phyloP scores from a whole-genome alignment of 2,797 vertebrate genomes.

The Pachyuromys duprasi region DNA sequence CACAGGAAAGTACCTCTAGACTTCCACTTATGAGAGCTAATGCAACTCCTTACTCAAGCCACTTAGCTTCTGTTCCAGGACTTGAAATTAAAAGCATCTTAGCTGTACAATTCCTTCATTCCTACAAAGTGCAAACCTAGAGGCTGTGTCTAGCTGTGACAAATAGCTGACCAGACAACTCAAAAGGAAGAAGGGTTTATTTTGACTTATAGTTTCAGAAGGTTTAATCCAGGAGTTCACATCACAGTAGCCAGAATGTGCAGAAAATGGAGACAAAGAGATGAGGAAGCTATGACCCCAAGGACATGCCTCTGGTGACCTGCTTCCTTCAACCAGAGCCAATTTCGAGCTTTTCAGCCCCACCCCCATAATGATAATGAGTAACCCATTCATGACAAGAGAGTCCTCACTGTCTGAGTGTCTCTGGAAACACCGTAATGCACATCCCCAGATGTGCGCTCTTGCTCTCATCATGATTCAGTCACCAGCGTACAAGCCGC shows the following conservation, averaged over 20 bases:
- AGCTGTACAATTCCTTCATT: background rate
- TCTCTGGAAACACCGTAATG: background rate
- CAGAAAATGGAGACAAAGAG: background rate
- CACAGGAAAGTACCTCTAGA: background rate
- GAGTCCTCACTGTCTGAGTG: background rate
- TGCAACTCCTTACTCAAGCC: background rate
- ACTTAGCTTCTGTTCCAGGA: background rate
- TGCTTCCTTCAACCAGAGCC: background rate
- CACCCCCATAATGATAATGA: background rate
- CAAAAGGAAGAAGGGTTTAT: background rate
- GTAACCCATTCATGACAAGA: background rate
- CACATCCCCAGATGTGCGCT: background rate
- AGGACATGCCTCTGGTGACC: background rate
- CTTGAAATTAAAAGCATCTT: background rate
- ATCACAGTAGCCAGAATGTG: background rate
- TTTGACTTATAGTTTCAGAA: background rate
- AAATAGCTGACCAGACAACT: background rate
- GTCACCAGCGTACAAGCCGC: constrained; percentile 1
- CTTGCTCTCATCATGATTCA: background rate
- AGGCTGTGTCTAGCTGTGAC: too few relatives aligned
- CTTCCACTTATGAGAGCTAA: background rate
- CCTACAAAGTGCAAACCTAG: background rate
- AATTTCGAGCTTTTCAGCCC: background rate
- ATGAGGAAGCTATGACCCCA: background rate
- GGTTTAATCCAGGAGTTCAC: background rate